Percentiles rank a stretch among this genome's conserved stretches.
These are phyloP conservation scores for Trichogramma dendrolimi DNA, from an alignment of 2,888 invertebrate species.

Conservation along the genomic window DNA sequence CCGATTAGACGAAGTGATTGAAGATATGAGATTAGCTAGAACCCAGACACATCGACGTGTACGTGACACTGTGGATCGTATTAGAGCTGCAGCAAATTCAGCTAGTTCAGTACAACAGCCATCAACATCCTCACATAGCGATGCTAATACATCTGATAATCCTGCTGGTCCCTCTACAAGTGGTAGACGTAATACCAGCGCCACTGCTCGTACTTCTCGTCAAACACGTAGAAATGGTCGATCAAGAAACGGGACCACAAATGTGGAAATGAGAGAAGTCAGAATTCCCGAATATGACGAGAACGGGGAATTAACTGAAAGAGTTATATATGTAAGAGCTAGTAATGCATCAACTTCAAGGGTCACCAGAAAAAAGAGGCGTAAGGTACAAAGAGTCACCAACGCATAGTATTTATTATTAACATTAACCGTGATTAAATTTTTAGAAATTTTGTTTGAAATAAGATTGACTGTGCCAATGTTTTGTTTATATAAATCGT, in stretches of 20 bases:
- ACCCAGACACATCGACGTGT: no score
- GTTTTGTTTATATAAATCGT: neutral
- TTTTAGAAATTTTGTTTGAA: neutral
- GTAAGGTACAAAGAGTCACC: slow-evolving; percentile 53
- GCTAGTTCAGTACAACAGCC: no score
- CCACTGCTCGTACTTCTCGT: no score
- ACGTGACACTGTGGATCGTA: no score
- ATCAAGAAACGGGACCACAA: slow-evolving; percentile 1
- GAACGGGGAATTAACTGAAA: slow-evolving; percentile 46
- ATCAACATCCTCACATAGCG: no score
- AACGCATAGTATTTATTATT: neutral
- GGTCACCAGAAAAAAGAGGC: slow-evolving; percentile 50
- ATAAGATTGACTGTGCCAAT: neutral
- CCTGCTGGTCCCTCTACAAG: no score
- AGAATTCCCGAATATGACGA: slow-evolving; percentile 44
- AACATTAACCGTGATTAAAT: neutral
- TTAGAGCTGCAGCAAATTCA: no score
- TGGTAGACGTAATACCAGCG: no score
- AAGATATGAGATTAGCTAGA: no score
- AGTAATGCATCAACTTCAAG: slow-evolving; percentile 19
- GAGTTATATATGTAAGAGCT: slow-evolving; percentile 45
- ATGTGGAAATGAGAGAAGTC: slow-evolving; percentile 42
- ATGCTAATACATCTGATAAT: no score
- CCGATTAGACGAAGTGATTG: no score
- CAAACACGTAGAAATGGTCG: neutral